Evolutionary conservation across 2,888 invertebrate genomes (phyloP), one percentile per base, ranked within the genome.

Genomic region (Phortica okadai): DNA sequence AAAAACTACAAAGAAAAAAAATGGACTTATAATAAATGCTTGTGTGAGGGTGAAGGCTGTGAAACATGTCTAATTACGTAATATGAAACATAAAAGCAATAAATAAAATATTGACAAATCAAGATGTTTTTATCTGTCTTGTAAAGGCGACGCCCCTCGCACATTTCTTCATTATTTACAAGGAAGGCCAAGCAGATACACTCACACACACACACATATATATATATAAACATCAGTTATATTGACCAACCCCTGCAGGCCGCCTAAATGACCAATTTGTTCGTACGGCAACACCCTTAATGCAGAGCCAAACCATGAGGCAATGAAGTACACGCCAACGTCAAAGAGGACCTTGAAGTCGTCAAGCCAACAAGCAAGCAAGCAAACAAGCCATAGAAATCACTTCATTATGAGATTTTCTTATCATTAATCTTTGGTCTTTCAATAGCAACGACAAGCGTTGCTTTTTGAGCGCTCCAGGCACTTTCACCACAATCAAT

Each of bases 371-470:
- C 10, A 21, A 62, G 10, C 56, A 56, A 62, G 10, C 56, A 56
- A 33, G 33, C 33, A 33, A 21, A 21, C 62, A 16, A 21, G 21
- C 73, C 41, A 21, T n/a, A 73, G 54, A 69, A 58, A 62, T 79
- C 74, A 76, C 73, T 77, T 85, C 78, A 84, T 83, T 81, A 82
- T 80, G 78, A 78, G 77, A 78, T 79, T 44, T 79, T 79, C 80
- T 78, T 79, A 82, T 86, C 85, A 87, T 86, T 85, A 83, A 87
- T 87, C 83, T 83, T 78, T 16, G 42, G 76, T 75, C 77, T 44
- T 67, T 45, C 67, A 10, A 67, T 67, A 45, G 45, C 42, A 66
- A 56, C 16, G 56, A 16, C 56, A 16, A 56, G 16, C 62, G n/a
- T 25, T 25, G 50, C 14, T 62, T 62, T 62, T 33, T 33, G 33